Evolutionary conservation across 2,888 invertebrate species (phyloP).

Genomic region (Xestia c-nigrum): DNA sequence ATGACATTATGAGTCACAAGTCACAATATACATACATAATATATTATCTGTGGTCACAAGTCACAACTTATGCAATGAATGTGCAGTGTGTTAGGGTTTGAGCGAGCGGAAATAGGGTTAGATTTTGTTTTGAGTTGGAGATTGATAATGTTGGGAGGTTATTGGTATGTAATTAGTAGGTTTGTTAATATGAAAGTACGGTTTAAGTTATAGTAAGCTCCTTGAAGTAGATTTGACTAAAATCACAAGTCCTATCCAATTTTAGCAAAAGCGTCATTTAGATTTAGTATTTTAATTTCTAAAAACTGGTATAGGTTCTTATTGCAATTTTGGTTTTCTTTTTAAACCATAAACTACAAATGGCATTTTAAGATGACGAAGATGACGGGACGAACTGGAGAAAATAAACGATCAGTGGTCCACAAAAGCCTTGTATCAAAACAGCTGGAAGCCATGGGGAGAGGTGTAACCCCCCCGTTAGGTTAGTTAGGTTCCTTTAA

Average conservation of each 20-base stretch:
- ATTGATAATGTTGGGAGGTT: no score
- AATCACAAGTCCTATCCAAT: neutral
- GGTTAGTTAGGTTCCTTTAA: no score
- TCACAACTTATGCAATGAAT: slow-evolving; percentile 60
- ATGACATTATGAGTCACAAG: slow-evolving; percentile 62
- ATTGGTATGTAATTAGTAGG: neutral
- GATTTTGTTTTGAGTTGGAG: neutral
- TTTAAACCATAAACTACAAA: no score
- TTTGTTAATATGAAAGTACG: neutral
- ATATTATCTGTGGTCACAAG: neutral
- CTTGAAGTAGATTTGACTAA: neutral
- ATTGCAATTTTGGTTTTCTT: no score
- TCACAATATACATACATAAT: neutral
- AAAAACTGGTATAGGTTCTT: no score
- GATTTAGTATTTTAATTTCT: neutral
- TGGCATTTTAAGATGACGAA: no score
- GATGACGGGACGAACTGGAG: no score
- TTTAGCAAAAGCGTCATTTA: neutral
- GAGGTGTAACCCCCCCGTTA: no score
- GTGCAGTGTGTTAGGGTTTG: slow-evolving; percentile 31
- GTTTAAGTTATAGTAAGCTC: neutral
- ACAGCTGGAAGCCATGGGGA: no score
- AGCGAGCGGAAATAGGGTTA: slow-evolving; percentile 8
- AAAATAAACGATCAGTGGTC: no score
- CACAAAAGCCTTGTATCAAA: no score